Conservation (phyloP, 2,888 invertebrate species). For the Sinohyriopsis cumingii region DNA sequence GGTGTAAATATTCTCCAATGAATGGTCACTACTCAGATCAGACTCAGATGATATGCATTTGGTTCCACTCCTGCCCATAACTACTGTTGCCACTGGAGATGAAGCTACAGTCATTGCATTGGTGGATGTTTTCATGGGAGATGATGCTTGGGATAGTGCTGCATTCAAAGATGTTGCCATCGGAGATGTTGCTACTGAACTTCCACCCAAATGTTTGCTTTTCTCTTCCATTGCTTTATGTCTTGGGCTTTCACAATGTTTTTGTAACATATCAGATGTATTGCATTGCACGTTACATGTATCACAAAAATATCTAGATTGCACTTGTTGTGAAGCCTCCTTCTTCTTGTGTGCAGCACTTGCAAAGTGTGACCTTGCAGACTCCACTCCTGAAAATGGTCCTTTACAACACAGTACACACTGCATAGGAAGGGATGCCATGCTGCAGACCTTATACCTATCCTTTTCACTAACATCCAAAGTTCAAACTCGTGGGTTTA, state of each 20-base stretch:
- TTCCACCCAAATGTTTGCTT: neutral
- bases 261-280: conserved; percentile 19
- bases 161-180: no score
- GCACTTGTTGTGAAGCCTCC: conserved; percentile 1
- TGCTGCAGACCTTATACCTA: no score
- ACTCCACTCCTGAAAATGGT: conserved; percentile 36
- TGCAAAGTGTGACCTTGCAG: conserved; percentile 44
- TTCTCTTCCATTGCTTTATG: conserved; percentile 37
- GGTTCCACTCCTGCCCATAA: no score
- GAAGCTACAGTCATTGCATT: no score
- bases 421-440: conserved; percentile 8
- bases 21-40: no score
- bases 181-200: no score
- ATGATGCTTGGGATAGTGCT: no score
- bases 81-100: no score
- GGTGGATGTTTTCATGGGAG: no score
- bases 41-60: no score
- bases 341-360: conserved; percentile 42
- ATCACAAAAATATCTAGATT: conserved; percentile 26
- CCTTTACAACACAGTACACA: conserved; percentile 46
- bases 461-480: no score
- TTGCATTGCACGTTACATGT: conserved; percentile 35
- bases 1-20: conserved; percentile 6
- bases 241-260: conserved; percentile 36
- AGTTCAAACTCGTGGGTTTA: no score